Percentiles rank a stretch among this genome's conserved stretches.
Evolutionary conservation across 2,113 vertebrate species (phyloP).

Genomic region (Arothron firmamentum): DNA sequence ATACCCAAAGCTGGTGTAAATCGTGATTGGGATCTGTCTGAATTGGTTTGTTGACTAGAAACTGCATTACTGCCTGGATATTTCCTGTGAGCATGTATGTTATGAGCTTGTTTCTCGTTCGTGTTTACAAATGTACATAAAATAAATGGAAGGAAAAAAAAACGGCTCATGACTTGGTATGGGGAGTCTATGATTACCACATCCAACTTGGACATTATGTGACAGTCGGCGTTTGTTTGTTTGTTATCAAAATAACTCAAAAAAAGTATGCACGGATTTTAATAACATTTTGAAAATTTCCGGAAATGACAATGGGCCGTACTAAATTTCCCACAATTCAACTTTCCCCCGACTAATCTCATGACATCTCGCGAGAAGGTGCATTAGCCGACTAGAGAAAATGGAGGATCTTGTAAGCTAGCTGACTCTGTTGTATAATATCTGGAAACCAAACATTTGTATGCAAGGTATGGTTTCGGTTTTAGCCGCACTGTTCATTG

Average conservation of each 20-base stretch:
- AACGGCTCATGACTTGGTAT: conserved; percentile 28
- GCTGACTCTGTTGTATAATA: conserved; percentile 14
- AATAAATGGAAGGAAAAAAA: conserved; percentile 60
- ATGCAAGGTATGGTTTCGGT: conserved; percentile 40
- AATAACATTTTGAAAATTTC: too few relatives aligned
- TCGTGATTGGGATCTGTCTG: too few relatives aligned
- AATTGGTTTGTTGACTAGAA: conserved; percentile 44
- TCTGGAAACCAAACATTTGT: conserved; percentile 26
- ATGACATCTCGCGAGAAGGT: conserved; percentile 44
- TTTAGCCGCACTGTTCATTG: background rate
- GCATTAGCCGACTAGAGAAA: conserved; percentile 36
- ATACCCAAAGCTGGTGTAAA: conserved; percentile 56
- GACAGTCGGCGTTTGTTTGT: too few relatives aligned
- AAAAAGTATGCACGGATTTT: too few relatives aligned
- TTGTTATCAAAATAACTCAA: too few relatives aligned
- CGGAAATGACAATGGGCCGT: too few relatives aligned
- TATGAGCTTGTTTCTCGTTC: conserved; percentile 66
- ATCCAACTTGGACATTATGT: too few relatives aligned
- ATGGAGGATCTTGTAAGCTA: conserved; percentile 56
- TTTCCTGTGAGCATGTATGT: conserved; percentile 69
- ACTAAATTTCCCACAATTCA: background rate
- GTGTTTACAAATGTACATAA: conserved; percentile 80
- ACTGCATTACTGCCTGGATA: conserved; percentile 58
- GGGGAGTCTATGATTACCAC: too few relatives aligned
- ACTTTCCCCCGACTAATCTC: background rate